phyloP scores from a whole-genome alignment of 2,113 vertebrate species.

The Prunella fulvescens region DNA sequence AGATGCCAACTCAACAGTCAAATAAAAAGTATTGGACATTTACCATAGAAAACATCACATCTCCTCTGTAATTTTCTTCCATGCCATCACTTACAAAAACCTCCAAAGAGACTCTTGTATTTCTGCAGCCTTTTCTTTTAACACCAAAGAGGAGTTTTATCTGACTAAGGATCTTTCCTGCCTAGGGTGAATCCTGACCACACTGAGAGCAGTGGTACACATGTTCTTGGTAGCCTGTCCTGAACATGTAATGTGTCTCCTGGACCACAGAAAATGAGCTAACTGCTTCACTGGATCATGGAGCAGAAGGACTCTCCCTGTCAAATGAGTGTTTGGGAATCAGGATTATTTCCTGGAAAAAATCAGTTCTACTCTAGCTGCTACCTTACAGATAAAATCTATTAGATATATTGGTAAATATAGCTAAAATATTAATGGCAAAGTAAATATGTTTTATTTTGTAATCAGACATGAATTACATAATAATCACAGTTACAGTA shows the following conservation, averaged over 20 bases:
- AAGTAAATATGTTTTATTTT: background rate
- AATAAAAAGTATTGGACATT: background rate
- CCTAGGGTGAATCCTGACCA: background rate
- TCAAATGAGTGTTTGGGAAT: background rate
- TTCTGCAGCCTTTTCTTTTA: background rate
- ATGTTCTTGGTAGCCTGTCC: background rate
- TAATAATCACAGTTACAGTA: background rate
- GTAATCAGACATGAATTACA: background rate
- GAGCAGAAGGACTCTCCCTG: background rate
- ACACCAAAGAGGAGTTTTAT: background rate
- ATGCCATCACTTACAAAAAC: background rate
- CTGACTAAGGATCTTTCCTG: background rate
- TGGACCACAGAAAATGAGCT: background rate
- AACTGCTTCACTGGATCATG: background rate
- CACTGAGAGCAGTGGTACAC: background rate
- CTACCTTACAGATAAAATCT: background rate
- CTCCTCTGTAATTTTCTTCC: background rate
- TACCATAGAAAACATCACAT: background rate
- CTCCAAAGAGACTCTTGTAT: background rate
- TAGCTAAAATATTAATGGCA: background rate
- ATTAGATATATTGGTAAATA: background rate
- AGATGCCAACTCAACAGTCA: background rate
- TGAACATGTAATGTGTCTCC: background rate
- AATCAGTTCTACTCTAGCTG: background rate
- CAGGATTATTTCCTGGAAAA: background rate